Conservation (phyloP, 2,113 vertebrate genomes). For the Vombatus ursinus region DNA sequence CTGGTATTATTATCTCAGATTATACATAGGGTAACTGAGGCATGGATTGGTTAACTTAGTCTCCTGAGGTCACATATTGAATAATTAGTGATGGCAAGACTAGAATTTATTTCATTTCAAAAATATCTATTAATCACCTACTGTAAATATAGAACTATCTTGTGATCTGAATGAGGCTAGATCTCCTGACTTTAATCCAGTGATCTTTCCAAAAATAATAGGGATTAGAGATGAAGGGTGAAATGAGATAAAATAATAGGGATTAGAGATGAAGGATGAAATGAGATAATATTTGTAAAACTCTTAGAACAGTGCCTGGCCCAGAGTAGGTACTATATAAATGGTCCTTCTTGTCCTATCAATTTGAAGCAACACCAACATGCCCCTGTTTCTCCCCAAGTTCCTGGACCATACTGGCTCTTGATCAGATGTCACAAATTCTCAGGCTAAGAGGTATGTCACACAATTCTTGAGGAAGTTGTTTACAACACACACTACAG, state of each 20-base stretch:
- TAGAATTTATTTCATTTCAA: neutral
- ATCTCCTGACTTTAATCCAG: too few relatives aligned
- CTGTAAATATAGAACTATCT: neutral
- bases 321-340: neutral
- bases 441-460: neutral
- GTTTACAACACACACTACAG: neutral
- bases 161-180: neutral
- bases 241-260: too few relatives aligned
- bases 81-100: neutral
- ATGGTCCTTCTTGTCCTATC: neutral
- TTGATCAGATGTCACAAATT: neutral
- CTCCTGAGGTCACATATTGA: neutral
- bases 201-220: too few relatives aligned
- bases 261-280: too few relatives aligned
- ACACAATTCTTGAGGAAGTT: neutral
- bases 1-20: neutral
- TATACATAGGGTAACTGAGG: neutral
- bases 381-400: neutral
- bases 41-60: neutral
- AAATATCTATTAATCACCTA: neutral
- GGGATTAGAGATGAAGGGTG: too few relatives aligned
- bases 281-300: neutral
- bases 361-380: neutral
- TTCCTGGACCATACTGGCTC: neutral
- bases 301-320: neutral